Conservation (phyloP, 2,797 vertebrate genomes). For the Todus mexicanus region DNA sequence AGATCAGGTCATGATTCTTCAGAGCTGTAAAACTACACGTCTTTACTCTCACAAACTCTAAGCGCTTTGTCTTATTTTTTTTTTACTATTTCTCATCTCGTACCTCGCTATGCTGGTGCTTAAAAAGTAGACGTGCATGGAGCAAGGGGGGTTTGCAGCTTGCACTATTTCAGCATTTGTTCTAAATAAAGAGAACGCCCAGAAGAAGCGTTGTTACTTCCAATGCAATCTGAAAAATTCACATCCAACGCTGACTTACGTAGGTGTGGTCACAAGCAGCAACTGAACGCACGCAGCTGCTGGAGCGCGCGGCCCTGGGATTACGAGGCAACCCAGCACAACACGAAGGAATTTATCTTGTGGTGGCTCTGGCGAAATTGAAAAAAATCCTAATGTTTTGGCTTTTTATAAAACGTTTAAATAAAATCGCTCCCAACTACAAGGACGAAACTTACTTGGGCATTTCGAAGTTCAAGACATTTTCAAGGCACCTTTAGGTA, state of each 20-base stretch:
- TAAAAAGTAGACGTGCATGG: background rate
- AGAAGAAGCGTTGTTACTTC: background rate
- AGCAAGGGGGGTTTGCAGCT: background rate
- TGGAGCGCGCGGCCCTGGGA: background rate
- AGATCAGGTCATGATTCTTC: background rate
- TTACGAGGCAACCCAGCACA: background rate
- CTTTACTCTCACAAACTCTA: background rate
- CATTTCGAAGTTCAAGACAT: background rate
- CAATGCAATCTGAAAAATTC: background rate
- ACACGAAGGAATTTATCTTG: background rate
- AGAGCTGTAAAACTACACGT: background rate
- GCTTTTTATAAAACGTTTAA: background rate
- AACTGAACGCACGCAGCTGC: background rate
- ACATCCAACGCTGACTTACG: background rate
- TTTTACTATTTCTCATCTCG: background rate
- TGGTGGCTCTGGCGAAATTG: background rate
- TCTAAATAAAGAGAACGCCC: background rate
- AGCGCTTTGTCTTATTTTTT: background rate
- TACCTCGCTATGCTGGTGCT: background rate
- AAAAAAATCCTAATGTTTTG: too few species aligned
- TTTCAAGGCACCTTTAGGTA: background rate
- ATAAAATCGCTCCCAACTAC: background rate
- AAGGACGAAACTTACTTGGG: background rate
- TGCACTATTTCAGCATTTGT: background rate
- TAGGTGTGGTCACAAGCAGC: constrained; percentile 16